Evolutionary conservation across 1,140 invertebrate species (phyloP), one percentile per base, ranked within the genome.

Genomic region (Muscidifurax raptorellus): DNA sequence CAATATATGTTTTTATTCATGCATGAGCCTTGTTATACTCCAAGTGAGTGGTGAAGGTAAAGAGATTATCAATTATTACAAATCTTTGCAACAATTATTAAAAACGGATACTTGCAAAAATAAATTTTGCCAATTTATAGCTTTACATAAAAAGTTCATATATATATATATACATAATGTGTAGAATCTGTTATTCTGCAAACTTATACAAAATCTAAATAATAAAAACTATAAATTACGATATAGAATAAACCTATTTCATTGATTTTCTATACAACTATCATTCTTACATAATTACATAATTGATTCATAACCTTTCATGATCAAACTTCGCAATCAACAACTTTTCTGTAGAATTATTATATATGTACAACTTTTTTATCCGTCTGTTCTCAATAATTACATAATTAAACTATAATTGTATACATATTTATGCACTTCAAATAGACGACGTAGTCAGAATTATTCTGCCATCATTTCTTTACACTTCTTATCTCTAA

Each of bases 131-230:
- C 18, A 47, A 36, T 80, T 81, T 67, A 81, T 85, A 85, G 27
- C 59, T 76, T 81, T 72, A 81, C 36, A 77, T 85, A 81, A 59
- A 81, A 81, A 81, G 67, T 84, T 80, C 77, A 74, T 84, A 80
- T 76, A 80, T 76, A 76, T 59, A 80, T 79, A 84, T 85, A 77
- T 69, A 85, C 78, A 85, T 69, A 76, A 81, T 69, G 40, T 81
- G 44, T 76, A 85, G 72, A 81, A 85, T 81, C 69, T 28, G 18
- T 10, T 69, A 69, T 32, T 76, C 44, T 84, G 59, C 36, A 69
- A 76, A 77, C 78, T 85, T 77, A 85, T 67, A 84, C n/a, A 76
- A 84, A 79, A 81, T 77, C 72, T 81, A 81, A 85, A 64, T 84
- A 80, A 79, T 74, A 66, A 66, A 81, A 76, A 27, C 47, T 64